A percentile compares a stretch with the other conserved stretches of the same genome.
Evolutionary conservation across 1,140 invertebrate species (phyloP).

Genomic region (Halotydeus destructor): DNA sequence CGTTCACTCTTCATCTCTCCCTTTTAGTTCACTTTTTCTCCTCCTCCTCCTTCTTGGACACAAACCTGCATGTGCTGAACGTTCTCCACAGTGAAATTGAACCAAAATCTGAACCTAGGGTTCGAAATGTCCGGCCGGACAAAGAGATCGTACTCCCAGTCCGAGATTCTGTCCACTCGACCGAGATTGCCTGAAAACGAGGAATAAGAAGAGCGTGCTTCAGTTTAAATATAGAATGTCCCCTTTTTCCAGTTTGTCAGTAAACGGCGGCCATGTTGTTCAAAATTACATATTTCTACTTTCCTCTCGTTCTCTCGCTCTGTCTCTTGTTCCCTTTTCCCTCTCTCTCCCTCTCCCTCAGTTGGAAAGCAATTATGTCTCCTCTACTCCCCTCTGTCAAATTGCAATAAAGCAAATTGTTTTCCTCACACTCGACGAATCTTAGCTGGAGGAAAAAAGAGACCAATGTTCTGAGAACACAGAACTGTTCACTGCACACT

Average conservation of each 20-base stretch:
- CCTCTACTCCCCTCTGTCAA: too few species aligned
- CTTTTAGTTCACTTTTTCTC: background rate
- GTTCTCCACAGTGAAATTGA: conserved; percentile 95
- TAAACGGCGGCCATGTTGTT: conserved; percentile 16
- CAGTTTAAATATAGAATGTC: conserved; percentile 1
- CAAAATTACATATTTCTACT: too few species aligned
- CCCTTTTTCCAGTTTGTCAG: background rate
- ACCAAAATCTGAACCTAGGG: conserved; percentile 79
- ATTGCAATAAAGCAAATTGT: too few species aligned
- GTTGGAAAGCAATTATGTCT: too few species aligned
- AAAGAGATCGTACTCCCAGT: conserved; percentile 89
- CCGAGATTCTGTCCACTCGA: conserved; percentile 73
- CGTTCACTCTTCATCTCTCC: background rate
- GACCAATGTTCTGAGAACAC: too few species aligned
- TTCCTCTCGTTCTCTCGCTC: too few species aligned
- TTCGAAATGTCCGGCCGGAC: conserved; percentile 89
- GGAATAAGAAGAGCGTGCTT: conserved; percentile 11
- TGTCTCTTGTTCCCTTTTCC: too few species aligned
- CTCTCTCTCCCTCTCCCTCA: too few species aligned
- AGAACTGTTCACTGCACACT: too few species aligned
- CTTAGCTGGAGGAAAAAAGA: too few species aligned
- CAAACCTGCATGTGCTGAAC: conserved; percentile 65
- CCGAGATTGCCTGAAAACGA: conserved; percentile 63
- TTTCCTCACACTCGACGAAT: too few species aligned
- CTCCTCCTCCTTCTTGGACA: background rate